Evolutionary conservation across 2,113 vertebrate genomes (phyloP).

Genomic region (Chionodraco myersi): DNA sequence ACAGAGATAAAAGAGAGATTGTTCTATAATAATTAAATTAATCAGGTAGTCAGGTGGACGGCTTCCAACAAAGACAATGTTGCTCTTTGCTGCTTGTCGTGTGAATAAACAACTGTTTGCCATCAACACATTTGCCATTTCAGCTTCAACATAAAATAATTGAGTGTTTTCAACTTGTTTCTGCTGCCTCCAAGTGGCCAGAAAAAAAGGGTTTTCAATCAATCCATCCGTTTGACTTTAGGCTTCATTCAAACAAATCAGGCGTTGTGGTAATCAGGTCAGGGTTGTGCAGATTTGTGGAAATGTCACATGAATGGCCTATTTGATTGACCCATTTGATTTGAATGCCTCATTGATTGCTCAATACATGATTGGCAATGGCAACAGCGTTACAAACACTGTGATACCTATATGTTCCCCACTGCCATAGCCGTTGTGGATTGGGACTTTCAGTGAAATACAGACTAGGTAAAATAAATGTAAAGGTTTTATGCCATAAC

Average conservation of each 20-base stretch:
- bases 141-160: too few species aligned
- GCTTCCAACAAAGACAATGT: neutral
- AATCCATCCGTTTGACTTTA: neutral
- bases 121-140: too few species aligned
- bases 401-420: neutral
- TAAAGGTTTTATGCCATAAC: neutral
- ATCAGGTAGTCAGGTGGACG: neutral
- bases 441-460: neutral
- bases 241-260: too few species aligned
- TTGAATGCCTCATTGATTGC: too few species aligned
- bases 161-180: neutral
- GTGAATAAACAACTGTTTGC: conserved; percentile 1
- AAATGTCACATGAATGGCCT: too few species aligned
- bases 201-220: neutral
- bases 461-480: neutral
- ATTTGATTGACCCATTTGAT: too few species aligned
- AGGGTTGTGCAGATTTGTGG: too few species aligned
- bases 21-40: neutral
- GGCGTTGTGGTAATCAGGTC: too few species aligned
- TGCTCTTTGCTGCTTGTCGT: neutral
- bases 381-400: too few species aligned
- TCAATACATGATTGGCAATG: too few species aligned
- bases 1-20: neutral
- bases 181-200: conserved; percentile 1
- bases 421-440: neutral